Conservation (phyloP, 2,888 invertebrate species). For the Disparrhopalites patrizii region DNA sequence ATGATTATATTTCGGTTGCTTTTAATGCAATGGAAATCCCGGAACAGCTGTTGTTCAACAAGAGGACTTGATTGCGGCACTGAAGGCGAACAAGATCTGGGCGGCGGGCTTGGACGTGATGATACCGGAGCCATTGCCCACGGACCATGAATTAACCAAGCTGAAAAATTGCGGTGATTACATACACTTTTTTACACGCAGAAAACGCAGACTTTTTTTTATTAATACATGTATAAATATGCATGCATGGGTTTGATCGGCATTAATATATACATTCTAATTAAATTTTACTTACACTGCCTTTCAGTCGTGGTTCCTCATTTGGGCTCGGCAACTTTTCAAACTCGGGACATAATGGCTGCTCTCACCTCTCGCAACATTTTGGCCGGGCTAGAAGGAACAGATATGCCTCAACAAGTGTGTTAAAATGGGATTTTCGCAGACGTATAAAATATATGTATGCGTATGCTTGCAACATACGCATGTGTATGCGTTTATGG, state of each 20-base stretch:
- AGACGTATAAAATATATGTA: no score
- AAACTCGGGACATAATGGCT: constrained; percentile 79
- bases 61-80: constrained; percentile 68
- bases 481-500: no score
- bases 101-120: constrained; percentile 92
- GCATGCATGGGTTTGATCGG: no score
- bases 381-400: constrained; percentile 51
- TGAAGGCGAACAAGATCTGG: constrained; percentile 65
- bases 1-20: no score
- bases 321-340: constrained; percentile 84
- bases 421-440: no score
- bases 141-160: constrained; percentile 68
- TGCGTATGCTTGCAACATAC: no score
- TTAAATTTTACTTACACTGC: no score
- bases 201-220: no score
- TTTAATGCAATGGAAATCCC: no score
- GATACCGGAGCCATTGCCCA: constrained; percentile 81
- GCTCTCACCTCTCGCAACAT: constrained; percentile 78
- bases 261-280: no score
- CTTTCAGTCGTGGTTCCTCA: constrained; percentile 72
- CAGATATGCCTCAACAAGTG: constrained; percentile 11
- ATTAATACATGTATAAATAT: no score
- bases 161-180: constrained; percentile 70
- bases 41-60: constrained; percentile 74
- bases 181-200: no score